A percentile compares a stretch with the other conserved stretches of the same genome.
Evolutionary conservation across 2,113 vertebrate genomes (phyloP).

Genomic region (Anoplopoma fimbria): DNA sequence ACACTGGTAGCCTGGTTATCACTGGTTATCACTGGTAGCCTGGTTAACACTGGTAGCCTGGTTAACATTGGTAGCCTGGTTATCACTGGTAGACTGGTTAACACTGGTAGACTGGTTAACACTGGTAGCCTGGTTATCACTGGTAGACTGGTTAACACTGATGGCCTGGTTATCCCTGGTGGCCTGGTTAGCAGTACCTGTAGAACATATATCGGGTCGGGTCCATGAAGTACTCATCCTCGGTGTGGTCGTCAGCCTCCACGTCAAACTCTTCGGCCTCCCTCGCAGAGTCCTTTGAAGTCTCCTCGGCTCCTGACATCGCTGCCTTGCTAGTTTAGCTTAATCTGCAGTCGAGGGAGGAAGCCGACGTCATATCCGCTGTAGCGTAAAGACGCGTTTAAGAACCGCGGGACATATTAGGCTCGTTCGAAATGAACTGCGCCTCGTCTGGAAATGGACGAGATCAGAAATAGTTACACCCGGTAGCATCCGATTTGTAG

Average conservation of each 20-base stretch:
- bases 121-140: too few relatives aligned
- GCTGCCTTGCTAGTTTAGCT: conserved; percentile 37
- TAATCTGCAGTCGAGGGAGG: not conserved
- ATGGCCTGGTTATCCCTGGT: too few relatives aligned
- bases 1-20: too few relatives aligned
- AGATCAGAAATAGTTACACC: too few relatives aligned
- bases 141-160: too few relatives aligned
- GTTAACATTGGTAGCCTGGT: too few relatives aligned
- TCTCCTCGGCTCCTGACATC: conserved; percentile 47
- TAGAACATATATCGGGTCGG: conserved; percentile 61
- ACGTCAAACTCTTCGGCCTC: conserved; percentile 49
- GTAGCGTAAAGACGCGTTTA: not conserved
- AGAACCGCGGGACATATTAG: not conserved
- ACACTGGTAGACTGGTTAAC: too few relatives aligned
- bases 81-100: too few relatives aligned
- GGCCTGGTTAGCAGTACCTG: too few relatives aligned
- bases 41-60: too few relatives aligned
- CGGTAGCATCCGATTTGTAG: too few relatives aligned
- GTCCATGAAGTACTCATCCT: conserved; percentile 42
- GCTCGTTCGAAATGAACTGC: not conserved
- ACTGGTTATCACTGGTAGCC: too few relatives aligned
- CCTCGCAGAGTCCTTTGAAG: conserved; percentile 42
- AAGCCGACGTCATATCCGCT: conserved; percentile 50
- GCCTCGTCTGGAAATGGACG: not conserved
- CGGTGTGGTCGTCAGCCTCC: conserved; percentile 50